Evolutionary conservation across 2,888 invertebrate genomes (phyloP).

Genomic region (Encarsia formosa): DNA sequence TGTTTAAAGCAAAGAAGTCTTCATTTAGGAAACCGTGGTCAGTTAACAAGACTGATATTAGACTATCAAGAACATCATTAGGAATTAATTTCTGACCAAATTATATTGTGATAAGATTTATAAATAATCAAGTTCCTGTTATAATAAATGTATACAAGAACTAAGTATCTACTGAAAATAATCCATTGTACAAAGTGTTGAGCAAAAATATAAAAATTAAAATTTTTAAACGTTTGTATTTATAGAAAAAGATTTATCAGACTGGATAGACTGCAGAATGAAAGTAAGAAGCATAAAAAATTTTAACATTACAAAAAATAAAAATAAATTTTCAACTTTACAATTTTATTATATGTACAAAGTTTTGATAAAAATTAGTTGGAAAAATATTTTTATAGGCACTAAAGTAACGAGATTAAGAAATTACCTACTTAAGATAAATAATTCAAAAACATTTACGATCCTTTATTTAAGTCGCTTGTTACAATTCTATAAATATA

Average conservation of each 20-base stretch:
- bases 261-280: constrained; percentile 14
- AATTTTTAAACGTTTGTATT: too few species aligned
- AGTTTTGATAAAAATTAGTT: constrained; percentile 27
- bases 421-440: constrained; percentile 27
- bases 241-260: constrained; percentile 12
- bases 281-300: constrained; percentile 19
- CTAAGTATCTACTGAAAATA: constrained; percentile 26
- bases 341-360: constrained; percentile 28
- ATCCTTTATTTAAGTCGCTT: constrained; percentile 26
- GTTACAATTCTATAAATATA: constrained; percentile 23
- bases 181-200: constrained; percentile 24
- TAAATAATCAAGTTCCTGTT: constrained; percentile 22
- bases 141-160: constrained; percentile 21
- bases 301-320: too few species aligned
- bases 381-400: constrained; percentile 24
- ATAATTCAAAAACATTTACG: constrained; percentile 23
- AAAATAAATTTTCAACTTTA: too few species aligned
- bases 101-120: constrained; percentile 19
- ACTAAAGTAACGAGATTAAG: constrained; percentile 26
- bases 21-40: constrained; percentile 53
- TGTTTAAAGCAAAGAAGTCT: constrained; percentile 41
- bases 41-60: constrained; percentile 59
- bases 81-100: constrained; percentile 5
- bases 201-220: constrained; percentile 14
- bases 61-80: constrained; percentile 40